A percentile compares a stretch with the other conserved stretches of the same genome.
phyloP scores from a whole-genome alignment of 1,140 invertebrate species.

The Aradophagus sp. region DNA sequence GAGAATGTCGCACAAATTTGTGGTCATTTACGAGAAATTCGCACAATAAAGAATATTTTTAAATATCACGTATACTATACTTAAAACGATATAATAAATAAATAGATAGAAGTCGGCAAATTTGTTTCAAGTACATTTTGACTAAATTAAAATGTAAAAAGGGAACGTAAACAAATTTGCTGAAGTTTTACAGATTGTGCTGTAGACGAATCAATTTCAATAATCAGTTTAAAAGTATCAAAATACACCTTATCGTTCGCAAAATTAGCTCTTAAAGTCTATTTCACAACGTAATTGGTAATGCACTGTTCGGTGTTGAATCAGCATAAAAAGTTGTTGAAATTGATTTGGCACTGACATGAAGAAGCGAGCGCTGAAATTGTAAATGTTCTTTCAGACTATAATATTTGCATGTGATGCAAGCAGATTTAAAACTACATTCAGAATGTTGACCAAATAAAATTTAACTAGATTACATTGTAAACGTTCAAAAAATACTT shows the following conservation, averaged over 20 bases:
- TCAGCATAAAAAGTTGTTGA: background rate
- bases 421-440: constrained; percentile 44
- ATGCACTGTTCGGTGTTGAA: background rate
- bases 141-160: background rate
- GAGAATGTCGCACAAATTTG: constrained; percentile 24
- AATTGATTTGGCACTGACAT: constrained; percentile 10
- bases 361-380: constrained; percentile 11
- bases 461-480: constrained; percentile 39
- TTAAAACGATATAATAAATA: background rate
- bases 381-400: constrained; percentile 42
- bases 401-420: constrained; percentile 44
- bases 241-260: too few relatives aligned
- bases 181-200: background rate
- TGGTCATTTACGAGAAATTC: constrained; percentile 22
- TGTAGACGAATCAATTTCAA: constrained; percentile 4
- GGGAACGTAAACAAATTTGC: constrained; percentile 1
- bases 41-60: constrained; percentile 51
- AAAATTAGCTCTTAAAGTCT: too few relatives aligned
- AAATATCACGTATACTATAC: constrained; percentile 31
- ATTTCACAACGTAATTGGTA: too few relatives aligned
- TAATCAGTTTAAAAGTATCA: background rate
- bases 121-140: background rate
- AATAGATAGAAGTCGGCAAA: constrained; percentile 1
- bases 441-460: constrained; percentile 51
- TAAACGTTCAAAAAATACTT: constrained; percentile 45